These are phyloP conservation scores for Caenorhabditis brenneri DNA, from an alignment of 1,140 invertebrate genomes.

Conservation along the genomic window DNA sequence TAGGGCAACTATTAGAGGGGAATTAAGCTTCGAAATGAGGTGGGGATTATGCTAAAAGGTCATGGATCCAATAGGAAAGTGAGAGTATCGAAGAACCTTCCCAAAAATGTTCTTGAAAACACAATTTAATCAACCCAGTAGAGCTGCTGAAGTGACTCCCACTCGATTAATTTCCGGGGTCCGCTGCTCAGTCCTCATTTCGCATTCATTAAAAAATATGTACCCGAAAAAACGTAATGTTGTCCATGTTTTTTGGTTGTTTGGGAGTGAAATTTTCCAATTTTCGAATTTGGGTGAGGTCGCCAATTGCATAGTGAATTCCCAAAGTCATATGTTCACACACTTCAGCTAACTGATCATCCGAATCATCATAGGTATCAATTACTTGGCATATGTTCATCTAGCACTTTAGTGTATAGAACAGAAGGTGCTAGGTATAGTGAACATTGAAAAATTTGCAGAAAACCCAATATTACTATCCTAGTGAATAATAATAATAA, in stretches of 20 bases:
- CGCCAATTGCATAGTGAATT: too few species aligned
- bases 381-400: neutral
- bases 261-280: neutral
- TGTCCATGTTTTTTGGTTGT: neutral
- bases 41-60: too few species aligned
- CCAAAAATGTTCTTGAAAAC: too few species aligned
- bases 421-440: too few species aligned
- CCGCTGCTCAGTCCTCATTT: neutral
- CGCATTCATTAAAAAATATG: conserved; percentile 18
- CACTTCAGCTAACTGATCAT: neutral
- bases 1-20: neutral
- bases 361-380: neutral
- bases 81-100: too few species aligned
- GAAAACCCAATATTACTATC: too few species aligned
- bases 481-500: too few species aligned
- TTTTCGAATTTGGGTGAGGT: neutral
- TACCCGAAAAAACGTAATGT: neutral
- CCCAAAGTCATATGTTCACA: neutral
- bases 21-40: neutral
- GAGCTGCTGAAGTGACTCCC: too few species aligned
- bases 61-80: too few species aligned
- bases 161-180: too few species aligned
- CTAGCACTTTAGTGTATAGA: neutral
- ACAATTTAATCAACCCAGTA: too few species aligned
- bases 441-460: too few species aligned